Conservation (phyloP, 2,113 vertebrate species). For the Octodon degus region DNA sequence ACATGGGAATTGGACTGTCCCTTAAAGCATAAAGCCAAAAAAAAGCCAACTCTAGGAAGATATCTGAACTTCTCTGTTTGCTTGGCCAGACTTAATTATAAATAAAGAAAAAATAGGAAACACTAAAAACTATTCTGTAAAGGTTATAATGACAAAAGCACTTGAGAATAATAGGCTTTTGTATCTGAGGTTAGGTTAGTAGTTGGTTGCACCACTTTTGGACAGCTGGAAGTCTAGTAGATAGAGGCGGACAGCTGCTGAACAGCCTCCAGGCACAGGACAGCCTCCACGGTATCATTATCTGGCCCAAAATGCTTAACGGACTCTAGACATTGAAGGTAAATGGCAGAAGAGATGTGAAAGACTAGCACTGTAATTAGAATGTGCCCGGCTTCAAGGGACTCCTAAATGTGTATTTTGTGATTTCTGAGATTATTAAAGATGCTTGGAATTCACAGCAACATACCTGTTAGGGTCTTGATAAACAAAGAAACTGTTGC, state of each 20-base stretch:
- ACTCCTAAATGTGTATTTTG: background rate
- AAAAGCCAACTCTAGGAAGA: background rate
- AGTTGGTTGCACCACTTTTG: background rate
- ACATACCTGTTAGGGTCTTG: background rate
- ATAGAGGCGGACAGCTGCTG: background rate
- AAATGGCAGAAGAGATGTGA: background rate
- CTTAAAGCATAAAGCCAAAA: conserved; percentile 2
- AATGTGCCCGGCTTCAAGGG: background rate
- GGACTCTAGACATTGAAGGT: background rate
- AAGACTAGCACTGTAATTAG: background rate
- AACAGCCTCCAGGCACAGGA: background rate
- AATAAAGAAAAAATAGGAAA: conserved; percentile 32
- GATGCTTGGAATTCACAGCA: conserved; percentile 22
- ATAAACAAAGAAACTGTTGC: background rate
- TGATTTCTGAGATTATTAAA: conserved; percentile 37
- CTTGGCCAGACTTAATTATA: background rate
- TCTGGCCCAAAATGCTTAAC: background rate
- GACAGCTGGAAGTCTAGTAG: background rate
- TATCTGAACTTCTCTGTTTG: background rate
- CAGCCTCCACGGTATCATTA: background rate
- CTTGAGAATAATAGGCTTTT: conserved; percentile 8
- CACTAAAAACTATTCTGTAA: background rate
- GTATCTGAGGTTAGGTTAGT: background rate
- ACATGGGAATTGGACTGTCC: background rate
- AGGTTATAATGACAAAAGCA: background rate